Percentiles rank a stretch among this genome's conserved stretches.
phyloP scores from a whole-genome alignment of 2,797 vertebrate genomes.

The Amphiprion clarkii region DNA sequence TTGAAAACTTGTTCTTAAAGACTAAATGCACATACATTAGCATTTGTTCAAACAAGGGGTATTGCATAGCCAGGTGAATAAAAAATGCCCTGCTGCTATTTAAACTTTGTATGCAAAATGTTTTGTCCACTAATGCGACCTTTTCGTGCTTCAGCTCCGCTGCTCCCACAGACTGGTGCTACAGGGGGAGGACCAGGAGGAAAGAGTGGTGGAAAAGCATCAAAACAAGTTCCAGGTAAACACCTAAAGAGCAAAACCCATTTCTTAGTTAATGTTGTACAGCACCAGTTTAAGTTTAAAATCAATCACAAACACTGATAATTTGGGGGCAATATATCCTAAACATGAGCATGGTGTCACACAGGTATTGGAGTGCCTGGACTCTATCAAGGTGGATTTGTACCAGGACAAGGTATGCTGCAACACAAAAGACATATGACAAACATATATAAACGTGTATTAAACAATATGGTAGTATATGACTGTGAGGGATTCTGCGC shows the following conservation, averaged over 20 bases:
- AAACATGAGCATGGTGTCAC: conserved; percentile 25
- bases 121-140: not conserved
- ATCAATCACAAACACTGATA: conserved; percentile 10
- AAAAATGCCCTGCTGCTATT: not conserved
- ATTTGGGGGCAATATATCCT: not conserved
- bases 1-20: not conserved
- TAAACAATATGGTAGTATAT: not conserved
- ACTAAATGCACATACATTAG: not conserved
- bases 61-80: not conserved
- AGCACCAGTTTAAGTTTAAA: not conserved
- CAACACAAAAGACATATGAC: not conserved
- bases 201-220: conserved; percentile 74
- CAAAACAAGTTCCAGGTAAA: conserved; percentile 82
- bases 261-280: conserved; percentile 1
- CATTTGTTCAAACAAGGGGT: not conserved
- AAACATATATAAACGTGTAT: not conserved
- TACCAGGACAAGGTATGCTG: conserved; percentile 90
- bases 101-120: not conserved
- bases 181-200: conserved; percentile 65
- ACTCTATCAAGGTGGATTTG: conserved; percentile 91
- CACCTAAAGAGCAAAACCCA: not conserved
- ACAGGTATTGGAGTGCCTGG: conserved; percentile 93
- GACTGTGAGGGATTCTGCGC: not conserved
- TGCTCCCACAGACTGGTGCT: conserved; percentile 74
- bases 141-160: conserved; percentile 44